These are phyloP conservation scores for Myrmecobius fasciatus DNA, from an alignment of 2,113 vertebrate species.

Conservation along the genomic window DNA sequence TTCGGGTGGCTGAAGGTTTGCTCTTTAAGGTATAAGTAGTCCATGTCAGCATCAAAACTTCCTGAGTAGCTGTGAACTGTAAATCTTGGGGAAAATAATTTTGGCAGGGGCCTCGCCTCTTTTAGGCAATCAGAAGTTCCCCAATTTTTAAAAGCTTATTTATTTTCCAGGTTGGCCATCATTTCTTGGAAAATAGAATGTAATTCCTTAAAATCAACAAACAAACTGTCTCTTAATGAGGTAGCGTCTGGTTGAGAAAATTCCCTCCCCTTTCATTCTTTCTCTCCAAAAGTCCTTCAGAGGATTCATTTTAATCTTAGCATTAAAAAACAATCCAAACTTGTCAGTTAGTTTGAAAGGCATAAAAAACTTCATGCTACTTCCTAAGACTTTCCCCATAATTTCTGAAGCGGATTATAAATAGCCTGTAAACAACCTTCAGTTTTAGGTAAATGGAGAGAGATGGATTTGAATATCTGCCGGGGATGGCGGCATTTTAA, in stretches of 20 bases:
- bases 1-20: background rate
- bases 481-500: background rate
- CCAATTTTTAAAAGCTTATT: slow-evolving; percentile 49
- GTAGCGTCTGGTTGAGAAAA: slow-evolving; percentile 47
- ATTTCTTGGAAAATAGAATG: slow-evolving; percentile 39
- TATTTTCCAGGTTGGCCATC: slow-evolving; percentile 60
- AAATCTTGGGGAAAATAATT: slow-evolving; percentile 54
- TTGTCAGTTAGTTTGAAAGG: slow-evolving; percentile 35
- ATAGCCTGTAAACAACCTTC: background rate
- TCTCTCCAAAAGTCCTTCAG: slow-evolving; percentile 19
- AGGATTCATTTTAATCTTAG: background rate
- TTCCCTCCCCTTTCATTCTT: slow-evolving; percentile 26
- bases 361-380: slow-evolving; percentile 48
- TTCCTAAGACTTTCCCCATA: background rate
- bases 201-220: background rate
- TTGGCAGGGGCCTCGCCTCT: slow-evolving; percentile 11
- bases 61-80: slow-evolving; percentile 65
- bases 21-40: background rate
- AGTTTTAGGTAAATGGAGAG: slow-evolving; percentile 1
- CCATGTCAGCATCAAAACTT: background rate
- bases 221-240: slow-evolving; percentile 40
- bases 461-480: background rate
- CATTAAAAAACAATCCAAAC: background rate
- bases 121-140: slow-evolving; percentile 50
- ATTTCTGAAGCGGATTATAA: background rate